phyloP scores from a whole-genome alignment of 2,797 vertebrate genomes.

The Pagetopsis macropterus region DNA sequence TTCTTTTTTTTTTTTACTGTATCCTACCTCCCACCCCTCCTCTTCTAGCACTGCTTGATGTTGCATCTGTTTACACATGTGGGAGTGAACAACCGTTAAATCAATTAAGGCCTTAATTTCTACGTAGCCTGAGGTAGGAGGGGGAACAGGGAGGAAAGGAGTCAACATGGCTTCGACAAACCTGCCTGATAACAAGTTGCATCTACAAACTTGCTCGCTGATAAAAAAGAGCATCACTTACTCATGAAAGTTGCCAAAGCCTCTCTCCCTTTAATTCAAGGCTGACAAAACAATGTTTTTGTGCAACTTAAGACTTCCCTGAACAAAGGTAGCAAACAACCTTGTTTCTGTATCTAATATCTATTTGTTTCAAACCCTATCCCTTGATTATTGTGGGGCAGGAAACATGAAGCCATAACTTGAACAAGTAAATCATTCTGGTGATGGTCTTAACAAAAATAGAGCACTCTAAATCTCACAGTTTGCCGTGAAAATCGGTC shows the following conservation, averaged over 20 bases:
- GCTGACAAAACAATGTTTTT: conserved; percentile 47
- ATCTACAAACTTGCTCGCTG: conserved; percentile 30
- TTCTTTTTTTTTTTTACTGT: conserved; percentile 20
- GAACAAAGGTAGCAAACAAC: conserved; percentile 47
- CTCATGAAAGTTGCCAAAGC: conserved; percentile 39
- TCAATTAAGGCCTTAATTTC: conserved; percentile 71
- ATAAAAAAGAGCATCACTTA: conserved; percentile 53
- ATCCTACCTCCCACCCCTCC: conserved; percentile 8
- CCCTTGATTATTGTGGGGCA: conserved; percentile 34
- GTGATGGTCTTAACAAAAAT: conserved; percentile 29
- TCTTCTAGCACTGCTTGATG: conserved; percentile 33
- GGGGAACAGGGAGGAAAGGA: conserved; percentile 47
- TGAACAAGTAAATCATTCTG: conserved; percentile 32
- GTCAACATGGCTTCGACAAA: conserved; percentile 47
- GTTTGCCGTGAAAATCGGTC: conserved; percentile 12
- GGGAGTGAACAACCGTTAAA: conserved; percentile 66
- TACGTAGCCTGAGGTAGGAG: conserved; percentile 49
- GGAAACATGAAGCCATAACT: conserved; percentile 14
- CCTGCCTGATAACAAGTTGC: conserved; percentile 61
- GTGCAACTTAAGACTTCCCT: conserved; percentile 28
- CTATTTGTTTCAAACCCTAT: conserved; percentile 43
- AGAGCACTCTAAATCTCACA: conserved; percentile 28
- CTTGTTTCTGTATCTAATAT: conserved; percentile 56
- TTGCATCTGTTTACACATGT: conserved; percentile 57
- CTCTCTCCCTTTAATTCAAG: conserved; percentile 26